Conservation (phyloP, 2,113 vertebrate genomes). For the Caranx melampygus region DNA sequence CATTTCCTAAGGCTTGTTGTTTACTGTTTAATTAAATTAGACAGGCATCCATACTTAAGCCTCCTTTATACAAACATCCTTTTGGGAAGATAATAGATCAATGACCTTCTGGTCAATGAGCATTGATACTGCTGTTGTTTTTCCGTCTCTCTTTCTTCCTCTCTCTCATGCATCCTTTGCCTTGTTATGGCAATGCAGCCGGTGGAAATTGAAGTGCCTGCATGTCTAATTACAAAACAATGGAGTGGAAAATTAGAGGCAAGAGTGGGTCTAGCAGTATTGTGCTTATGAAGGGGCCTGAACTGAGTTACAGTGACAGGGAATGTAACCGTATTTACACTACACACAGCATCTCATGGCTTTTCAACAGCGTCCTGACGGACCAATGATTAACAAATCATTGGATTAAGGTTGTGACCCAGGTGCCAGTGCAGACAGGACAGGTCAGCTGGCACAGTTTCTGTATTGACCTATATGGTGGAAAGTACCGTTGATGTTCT, state of each 20-base stretch:
- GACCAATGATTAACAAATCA: constrained; percentile 35
- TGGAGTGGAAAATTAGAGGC: constrained; percentile 68
- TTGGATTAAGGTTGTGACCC: constrained; percentile 44
- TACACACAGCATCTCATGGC: not conserved
- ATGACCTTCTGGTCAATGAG: constrained; percentile 34
- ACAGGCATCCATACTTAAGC: constrained; percentile 2
- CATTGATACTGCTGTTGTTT: constrained; percentile 8
- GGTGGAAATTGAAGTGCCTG: constrained; percentile 55
- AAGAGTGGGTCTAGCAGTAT: constrained; percentile 38
- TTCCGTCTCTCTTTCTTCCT: constrained; percentile 23
- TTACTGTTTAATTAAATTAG: constrained; percentile 25
- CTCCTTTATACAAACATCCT: constrained; percentile 16
- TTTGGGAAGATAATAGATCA: constrained; percentile 32
- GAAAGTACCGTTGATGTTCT: not conserved
- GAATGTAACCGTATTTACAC: constrained; percentile 16
- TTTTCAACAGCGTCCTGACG: constrained; percentile 9
- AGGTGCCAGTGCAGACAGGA: constrained; percentile 5
- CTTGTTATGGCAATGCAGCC: constrained; percentile 44
- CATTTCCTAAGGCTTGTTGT: not conserved
- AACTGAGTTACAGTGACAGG: constrained; percentile 42
- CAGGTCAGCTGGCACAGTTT: constrained; percentile 2
- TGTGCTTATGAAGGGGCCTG: constrained; percentile 23
- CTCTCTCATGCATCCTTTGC: constrained; percentile 19
- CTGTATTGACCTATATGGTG: not conserved
- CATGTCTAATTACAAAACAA: constrained; percentile 74